Percentiles rank a stretch among this genome's conserved stretches.
Conservation (phyloP, 2,113 vertebrate species). For the Leptocoma aspasia region DNA sequence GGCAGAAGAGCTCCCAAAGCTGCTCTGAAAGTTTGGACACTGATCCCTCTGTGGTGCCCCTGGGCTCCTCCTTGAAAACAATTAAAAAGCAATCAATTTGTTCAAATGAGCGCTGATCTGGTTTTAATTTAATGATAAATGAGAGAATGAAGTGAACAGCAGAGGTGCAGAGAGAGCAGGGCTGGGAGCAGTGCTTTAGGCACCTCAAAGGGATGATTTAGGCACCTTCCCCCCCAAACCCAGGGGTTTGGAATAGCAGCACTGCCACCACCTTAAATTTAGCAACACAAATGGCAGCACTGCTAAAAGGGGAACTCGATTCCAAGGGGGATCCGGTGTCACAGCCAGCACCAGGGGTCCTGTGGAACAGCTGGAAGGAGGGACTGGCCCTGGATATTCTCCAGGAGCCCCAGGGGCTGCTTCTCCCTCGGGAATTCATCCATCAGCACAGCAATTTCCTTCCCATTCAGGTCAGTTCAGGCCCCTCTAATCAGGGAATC, state of each 20-base stretch:
- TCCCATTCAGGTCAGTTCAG: neutral
- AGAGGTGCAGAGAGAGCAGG: neutral
- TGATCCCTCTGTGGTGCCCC: neutral
- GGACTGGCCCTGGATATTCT: neutral
- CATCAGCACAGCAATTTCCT: neutral
- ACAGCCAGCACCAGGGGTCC: neutral
- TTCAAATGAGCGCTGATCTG: neutral
- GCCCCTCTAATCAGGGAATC: neutral
- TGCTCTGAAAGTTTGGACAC: neutral
- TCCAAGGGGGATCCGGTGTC: neutral
- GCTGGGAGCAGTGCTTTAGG: neutral
- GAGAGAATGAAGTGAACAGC: neutral
- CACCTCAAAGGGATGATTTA: neutral
- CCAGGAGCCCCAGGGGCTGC: neutral
- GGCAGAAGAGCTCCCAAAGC: neutral
- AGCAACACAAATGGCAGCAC: neutral
- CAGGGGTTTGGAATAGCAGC: neutral
- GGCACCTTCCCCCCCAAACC: neutral
- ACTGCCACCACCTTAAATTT: neutral
- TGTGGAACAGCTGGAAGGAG: neutral
- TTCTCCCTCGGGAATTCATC: neutral
- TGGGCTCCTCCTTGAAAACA: neutral
- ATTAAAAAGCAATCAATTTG: neutral
- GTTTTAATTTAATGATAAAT: neutral
- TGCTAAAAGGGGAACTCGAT: neutral